Evolutionary conservation across 2,888 invertebrate species (phyloP).

Genomic region (Brachylomia viminalis): DNA sequence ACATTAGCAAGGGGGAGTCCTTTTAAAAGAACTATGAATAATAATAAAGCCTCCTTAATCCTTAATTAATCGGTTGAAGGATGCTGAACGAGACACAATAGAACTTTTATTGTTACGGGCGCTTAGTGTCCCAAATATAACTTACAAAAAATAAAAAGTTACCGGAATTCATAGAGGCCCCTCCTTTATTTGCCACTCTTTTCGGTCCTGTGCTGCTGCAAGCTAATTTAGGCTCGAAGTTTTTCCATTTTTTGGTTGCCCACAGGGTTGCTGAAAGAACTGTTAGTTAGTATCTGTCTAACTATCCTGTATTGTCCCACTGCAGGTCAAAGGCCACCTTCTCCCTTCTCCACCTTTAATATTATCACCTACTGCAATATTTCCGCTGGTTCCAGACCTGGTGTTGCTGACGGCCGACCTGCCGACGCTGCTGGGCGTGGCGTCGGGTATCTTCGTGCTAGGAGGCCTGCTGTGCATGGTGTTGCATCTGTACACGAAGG

Average conservation of each 20-base stretch:
- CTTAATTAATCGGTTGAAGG: too few species aligned
- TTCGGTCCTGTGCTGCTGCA: background rate
- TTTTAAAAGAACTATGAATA: background rate
- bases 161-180: too few species aligned
- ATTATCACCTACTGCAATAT: background rate
- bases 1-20: background rate
- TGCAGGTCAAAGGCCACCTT: background rate
- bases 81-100: too few species aligned
- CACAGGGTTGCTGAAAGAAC: background rate
- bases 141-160: too few species aligned
- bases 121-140: too few species aligned
- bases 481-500: constrained; percentile 94
- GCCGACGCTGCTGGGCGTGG: constrained; percentile 96
- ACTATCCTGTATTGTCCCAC: background rate
- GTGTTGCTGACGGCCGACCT: constrained; percentile 95
- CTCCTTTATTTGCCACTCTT: background rate
- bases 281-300: background rate
- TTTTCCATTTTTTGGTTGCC: background rate
- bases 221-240: background rate
- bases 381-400: constrained; percentile 88
- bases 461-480: constrained; percentile 97
- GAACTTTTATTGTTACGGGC: too few species aligned
- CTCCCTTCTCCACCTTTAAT: background rate
- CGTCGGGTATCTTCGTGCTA: constrained; percentile 96
- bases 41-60: background rate